Conservation (phyloP, 2,888 invertebrate species). For the Ellobium chinense region DNA sequence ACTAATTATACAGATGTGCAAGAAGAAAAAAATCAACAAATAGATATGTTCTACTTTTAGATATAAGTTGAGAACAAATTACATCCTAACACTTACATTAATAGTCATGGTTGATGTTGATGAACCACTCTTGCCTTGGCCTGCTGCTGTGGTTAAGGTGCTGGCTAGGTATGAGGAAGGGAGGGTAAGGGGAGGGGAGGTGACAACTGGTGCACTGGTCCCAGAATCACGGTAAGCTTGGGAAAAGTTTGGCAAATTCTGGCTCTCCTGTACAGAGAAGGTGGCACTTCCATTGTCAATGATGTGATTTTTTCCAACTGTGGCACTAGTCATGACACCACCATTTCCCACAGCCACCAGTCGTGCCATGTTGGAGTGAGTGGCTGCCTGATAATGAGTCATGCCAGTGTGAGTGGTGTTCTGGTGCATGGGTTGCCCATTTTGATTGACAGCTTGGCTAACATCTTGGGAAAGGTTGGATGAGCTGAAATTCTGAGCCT, state of each 20-base stretch:
- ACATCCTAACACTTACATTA: constrained; percentile 16
- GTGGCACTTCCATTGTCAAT: neutral
- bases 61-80: too few relatives aligned
- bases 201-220: neutral
- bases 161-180: neutral
- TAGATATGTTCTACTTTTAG: too few relatives aligned
- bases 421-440: neutral
- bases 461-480: neutral
- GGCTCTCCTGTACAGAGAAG: neutral
- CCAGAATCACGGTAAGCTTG: constrained; percentile 9
- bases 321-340: neutral
- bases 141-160: neutral
- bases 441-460: neutral
- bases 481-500: neutral
- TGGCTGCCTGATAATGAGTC: neutral
- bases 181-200: neutral
- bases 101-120: constrained; percentile 10
- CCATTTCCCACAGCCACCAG: constrained; percentile 28
- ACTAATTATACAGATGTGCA: too few relatives aligned
- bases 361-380: neutral
- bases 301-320: neutral
- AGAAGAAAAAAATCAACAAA: too few relatives aligned
- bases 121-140: neutral
- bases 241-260: neutral
- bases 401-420: neutral